Evolutionary conservation across 2,888 invertebrate genomes (phyloP).

Genomic region (Alentia gelatinosa): DNA sequence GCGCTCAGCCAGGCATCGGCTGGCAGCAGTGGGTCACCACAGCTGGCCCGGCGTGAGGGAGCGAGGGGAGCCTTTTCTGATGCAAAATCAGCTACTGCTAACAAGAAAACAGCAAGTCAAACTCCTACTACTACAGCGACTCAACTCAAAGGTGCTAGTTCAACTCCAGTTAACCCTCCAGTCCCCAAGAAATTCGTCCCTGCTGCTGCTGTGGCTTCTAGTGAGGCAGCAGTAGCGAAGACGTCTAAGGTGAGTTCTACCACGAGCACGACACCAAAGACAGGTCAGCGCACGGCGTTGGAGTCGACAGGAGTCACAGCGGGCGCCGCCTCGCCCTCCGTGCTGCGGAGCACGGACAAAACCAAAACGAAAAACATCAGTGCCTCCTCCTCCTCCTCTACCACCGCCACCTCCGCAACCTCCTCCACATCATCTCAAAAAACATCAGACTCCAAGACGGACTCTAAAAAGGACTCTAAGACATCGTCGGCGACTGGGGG

Average conservation of each 20-base stretch:
- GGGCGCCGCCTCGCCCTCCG: background rate
- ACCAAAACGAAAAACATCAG: background rate
- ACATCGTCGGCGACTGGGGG: background rate
- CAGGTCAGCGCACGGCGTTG: background rate
- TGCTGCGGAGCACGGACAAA: background rate
- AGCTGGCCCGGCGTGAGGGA: background rate
- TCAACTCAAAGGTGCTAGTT: constrained; percentile 44
- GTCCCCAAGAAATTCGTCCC: background rate
- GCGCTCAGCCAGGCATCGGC: background rate
- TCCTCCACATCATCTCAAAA: background rate
- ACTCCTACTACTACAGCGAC: background rate
- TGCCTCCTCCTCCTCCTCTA: background rate
- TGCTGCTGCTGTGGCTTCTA: background rate
- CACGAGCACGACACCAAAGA: background rate
- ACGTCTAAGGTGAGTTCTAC: background rate
- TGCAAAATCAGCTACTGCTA: background rate
- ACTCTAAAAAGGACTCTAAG: constrained; percentile 23
- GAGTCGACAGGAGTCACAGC: background rate
- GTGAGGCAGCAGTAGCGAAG: background rate
- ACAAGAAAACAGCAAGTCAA: background rate
- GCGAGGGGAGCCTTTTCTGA: background rate
- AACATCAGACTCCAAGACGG: background rate
- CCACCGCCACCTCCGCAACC: background rate
- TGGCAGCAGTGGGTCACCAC: background rate
- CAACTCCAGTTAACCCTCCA: background rate